phyloP scores from a whole-genome alignment of 1,140 invertebrate genomes.

The Formica exsecta region DNA sequence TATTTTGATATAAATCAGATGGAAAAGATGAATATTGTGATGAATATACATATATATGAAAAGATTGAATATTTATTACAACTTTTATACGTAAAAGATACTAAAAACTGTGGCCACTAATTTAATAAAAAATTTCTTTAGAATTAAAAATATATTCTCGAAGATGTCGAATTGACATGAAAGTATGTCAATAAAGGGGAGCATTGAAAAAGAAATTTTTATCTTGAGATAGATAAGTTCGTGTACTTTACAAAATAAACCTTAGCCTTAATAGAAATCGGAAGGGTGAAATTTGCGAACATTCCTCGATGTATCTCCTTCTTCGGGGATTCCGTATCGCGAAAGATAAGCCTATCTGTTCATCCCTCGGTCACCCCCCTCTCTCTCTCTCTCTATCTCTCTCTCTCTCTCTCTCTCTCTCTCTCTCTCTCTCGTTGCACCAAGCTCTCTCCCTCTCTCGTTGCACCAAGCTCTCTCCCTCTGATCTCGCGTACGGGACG shows the following conservation, averaged over 20 bases:
- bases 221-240: background rate
- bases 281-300: background rate
- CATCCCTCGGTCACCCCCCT: background rate
- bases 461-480: background rate
- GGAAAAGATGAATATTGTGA: too few species aligned
- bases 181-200: background rate
- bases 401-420: too few species aligned
- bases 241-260: background rate
- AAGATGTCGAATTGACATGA: background rate
- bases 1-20: too few species aligned
- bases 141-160: too few species aligned
- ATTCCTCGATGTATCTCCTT: background rate
- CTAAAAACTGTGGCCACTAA: too few species aligned
- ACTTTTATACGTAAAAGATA: too few species aligned
- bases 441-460: background rate
- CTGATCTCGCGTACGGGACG: background rate
- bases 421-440: too few species aligned
- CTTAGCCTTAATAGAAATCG: slow-evolving; percentile 2
- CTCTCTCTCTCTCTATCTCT: background rate
- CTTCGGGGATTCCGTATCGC: background rate
- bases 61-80: too few species aligned
- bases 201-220: background rate
- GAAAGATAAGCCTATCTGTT: slow-evolving; percentile 11
- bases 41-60: too few species aligned
- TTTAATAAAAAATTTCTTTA: too few species aligned